These are phyloP conservation scores for Chrysolina oricalcia DNA, from an alignment of 2,888 invertebrate species.

Conservation along the genomic window DNA sequence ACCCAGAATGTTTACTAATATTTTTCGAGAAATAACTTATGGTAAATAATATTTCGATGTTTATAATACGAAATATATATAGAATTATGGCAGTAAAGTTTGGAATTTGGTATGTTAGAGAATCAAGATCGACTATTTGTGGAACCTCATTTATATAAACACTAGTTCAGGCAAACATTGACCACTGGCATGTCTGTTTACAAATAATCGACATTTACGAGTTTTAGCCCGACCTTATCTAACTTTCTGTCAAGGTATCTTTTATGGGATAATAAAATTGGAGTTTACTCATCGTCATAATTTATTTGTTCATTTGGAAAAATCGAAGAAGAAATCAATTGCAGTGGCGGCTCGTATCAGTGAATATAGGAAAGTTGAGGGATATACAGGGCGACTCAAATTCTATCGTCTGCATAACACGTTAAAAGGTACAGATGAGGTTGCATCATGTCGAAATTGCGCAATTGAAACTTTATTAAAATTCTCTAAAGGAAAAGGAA, in stretches of 20 bases:
- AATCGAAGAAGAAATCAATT: too few species aligned
- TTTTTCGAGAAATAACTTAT: not conserved
- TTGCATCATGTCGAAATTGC: too few species aligned
- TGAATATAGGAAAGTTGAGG: too few species aligned
- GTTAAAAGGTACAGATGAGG: too few species aligned
- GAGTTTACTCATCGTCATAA: not conserved
- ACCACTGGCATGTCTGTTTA: conserved; percentile 1
- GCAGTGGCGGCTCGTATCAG: too few species aligned
- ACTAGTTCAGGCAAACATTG: not conserved
- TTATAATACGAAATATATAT: conserved; percentile 9
- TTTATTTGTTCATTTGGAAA: too few species aligned
- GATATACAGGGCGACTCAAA: too few species aligned
- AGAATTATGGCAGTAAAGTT: not conserved
- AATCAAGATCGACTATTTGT: conserved; percentile 6
- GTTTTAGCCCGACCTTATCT: not conserved
- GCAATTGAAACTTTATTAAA: too few species aligned
- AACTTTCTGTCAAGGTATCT: not conserved
- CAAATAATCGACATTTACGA: not conserved
- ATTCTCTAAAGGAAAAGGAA: too few species aligned
- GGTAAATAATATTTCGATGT: not conserved
- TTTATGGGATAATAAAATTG: not conserved
- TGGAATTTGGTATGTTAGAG: not conserved
- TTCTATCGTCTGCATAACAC: too few species aligned
- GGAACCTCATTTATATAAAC: conserved; percentile 3
- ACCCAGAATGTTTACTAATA: conserved; percentile 3